phyloP scores from a whole-genome alignment of 2,113 vertebrate species.

The Sander lucioperca region DNA sequence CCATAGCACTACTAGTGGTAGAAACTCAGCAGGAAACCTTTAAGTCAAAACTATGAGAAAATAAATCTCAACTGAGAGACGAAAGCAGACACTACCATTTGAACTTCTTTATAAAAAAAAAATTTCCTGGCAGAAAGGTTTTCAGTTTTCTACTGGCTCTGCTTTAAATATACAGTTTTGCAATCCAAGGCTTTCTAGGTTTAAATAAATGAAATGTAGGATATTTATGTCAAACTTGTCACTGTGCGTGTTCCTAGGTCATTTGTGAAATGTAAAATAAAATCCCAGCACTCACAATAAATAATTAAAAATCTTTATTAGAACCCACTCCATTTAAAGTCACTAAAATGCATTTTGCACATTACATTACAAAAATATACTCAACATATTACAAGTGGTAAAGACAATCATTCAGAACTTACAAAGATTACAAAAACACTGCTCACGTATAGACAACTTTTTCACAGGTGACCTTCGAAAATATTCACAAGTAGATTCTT shows the following conservation, averaged over 20 bases:
- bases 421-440: conserved; percentile 59
- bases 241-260: too few species aligned
- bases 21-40: too few species aligned
- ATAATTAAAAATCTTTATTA: conserved; percentile 68
- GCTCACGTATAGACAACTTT: conserved; percentile 19
- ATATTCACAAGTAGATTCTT: conserved; percentile 28
- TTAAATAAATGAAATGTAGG: not conserved
- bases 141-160: not conserved
- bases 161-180: not conserved
- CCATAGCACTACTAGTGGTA: too few species aligned
- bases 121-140: not conserved
- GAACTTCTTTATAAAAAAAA: too few species aligned
- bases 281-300: not conserved
- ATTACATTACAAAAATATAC: conserved; percentile 75
- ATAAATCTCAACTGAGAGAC: too few species aligned
- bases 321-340: conserved; percentile 45
- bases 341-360: conserved; percentile 54
- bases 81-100: too few species aligned
- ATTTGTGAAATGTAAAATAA: too few species aligned
- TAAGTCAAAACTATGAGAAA: too few species aligned
- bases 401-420: conserved; percentile 55
- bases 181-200: not conserved
- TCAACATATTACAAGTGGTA: conserved; percentile 56
- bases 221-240: not conserved
- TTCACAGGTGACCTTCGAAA: conserved; percentile 49